Conservation (phyloP, 2,888 invertebrate genomes). For the Anthrax anthrax region DNA sequence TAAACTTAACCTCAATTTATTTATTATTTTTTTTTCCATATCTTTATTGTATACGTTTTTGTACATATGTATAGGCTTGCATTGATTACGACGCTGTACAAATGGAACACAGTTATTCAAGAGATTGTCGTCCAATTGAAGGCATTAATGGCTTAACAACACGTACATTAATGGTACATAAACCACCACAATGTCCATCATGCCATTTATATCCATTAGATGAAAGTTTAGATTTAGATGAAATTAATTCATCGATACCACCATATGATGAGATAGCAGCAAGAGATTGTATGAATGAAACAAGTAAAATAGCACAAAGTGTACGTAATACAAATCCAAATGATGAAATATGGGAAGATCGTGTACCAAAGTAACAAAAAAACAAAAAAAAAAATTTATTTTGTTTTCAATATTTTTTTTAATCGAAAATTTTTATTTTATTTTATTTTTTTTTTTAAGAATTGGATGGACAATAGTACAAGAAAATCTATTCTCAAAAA, state of each 20-base stretch:
- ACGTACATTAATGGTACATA: constrained; percentile 27
- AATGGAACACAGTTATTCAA: constrained; percentile 59
- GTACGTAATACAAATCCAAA: constrained; percentile 40
- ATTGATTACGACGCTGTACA: constrained; percentile 12
- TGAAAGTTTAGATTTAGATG: constrained; percentile 36
- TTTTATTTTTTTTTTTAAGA: constrained; percentile 27
- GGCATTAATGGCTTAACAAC: constrained; percentile 26
- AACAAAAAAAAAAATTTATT: background rate
- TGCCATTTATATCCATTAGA: constrained; percentile 30
- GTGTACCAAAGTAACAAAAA: constrained; percentile 40
- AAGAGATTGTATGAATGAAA: constrained; percentile 53
- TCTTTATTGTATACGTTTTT: background rate
- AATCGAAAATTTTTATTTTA: background rate
- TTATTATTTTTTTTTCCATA: background rate
- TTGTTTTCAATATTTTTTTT: background rate
- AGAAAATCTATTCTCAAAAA: constrained; percentile 47
- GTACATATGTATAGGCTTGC: background rate
- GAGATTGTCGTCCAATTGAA: constrained; percentile 39
- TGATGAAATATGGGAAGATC: constrained; percentile 53
- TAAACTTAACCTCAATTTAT: background rate
- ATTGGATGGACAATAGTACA: constrained; percentile 49
- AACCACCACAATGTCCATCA: constrained; percentile 30
- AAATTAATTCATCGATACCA: constrained; percentile 30
- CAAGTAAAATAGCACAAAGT: constrained; percentile 47
- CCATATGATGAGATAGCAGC: constrained; percentile 46